Conservation (phyloP, 2,888 invertebrate genomes). For the Acanthosepion esculentum region DNA sequence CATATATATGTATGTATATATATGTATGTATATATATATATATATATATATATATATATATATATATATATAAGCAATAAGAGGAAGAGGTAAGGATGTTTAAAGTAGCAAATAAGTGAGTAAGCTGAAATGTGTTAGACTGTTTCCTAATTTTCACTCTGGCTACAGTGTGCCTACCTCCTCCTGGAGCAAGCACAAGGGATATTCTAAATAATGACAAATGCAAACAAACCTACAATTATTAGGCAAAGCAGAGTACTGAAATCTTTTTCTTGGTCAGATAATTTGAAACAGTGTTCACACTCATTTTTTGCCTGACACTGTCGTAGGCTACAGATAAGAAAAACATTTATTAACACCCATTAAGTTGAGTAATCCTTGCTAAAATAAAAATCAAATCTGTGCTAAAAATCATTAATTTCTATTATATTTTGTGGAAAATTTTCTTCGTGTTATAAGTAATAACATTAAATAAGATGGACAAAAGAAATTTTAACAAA, state of each 20-base stretch:
- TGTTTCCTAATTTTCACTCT: neutral
- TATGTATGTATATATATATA: neutral
- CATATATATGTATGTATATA: neutral
- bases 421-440: no score
- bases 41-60: neutral
- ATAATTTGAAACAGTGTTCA: neutral
- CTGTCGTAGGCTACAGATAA: no score
- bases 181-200: neutral
- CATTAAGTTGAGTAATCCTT: no score
- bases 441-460: no score
- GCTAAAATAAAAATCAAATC: no score
- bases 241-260: neutral
- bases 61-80: neutral
- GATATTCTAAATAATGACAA: slow-evolving; percentile 1
- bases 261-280: slow-evolving; percentile 13
- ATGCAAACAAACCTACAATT: neutral
- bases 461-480: no score
- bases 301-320: neutral
- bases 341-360: no score
- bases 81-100: neutral
- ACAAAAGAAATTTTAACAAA: no score
- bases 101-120: slow-evolving; percentile 8
- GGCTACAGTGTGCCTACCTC: neutral
- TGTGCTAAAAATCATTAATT: no score
- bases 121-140: neutral